phyloP scores from a whole-genome alignment of 1,140 invertebrate genomes.

The Myzus persicae region DNA sequence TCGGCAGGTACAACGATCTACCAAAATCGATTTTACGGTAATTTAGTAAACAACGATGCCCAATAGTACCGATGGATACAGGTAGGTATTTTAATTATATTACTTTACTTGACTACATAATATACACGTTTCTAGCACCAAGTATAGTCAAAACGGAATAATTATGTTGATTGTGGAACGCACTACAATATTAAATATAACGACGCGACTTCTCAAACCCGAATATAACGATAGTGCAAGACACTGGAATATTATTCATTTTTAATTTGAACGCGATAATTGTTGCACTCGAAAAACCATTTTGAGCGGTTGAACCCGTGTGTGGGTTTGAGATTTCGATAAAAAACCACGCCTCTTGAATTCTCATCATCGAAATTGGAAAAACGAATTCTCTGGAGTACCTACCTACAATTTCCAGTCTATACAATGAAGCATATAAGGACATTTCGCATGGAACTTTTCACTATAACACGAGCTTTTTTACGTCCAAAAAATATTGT shows the following conservation, averaged over 20 bases:
- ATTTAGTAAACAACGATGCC: neutral
- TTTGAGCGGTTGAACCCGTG: neutral
- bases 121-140: neutral
- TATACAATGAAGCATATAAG: neutral
- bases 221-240: neutral
- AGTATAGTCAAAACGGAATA: neutral
- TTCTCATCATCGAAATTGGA: neutral
- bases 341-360: neutral
- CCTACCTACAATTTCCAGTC: neutral
- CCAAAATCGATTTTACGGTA: conserved; percentile 9
- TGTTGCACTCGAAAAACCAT: neutral
- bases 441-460: neutral
- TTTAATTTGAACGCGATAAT: neutral
- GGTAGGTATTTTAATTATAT: neutral
- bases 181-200: neutral
- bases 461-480: neutral
- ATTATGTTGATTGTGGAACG: neutral
- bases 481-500: neutral
- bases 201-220: neutral
- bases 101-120: neutral
- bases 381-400: neutral
- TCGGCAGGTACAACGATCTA: neutral
- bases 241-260: neutral
- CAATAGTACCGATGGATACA: neutral
- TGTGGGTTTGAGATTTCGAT: neutral